These are phyloP conservation scores for Girardia tigrina DNA, from an alignment of 2,888 invertebrate species.

Conservation along the genomic window DNA sequence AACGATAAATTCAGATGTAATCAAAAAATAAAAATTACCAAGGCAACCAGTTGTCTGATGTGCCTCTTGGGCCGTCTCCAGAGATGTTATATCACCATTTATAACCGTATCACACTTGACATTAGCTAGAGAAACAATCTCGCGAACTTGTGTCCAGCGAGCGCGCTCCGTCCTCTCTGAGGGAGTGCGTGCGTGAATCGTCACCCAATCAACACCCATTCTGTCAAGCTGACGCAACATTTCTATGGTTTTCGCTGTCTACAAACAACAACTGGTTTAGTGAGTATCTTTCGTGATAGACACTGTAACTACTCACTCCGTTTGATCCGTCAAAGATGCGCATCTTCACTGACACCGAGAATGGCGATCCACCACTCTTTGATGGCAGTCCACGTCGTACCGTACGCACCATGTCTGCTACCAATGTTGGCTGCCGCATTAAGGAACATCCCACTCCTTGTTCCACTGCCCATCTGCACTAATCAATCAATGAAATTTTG, in stretches of 20 bases:
- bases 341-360: not conserved
- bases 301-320: too few species aligned
- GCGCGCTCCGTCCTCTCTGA: not conserved
- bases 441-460: not conserved
- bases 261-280: too few species aligned
- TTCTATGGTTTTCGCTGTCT: too few species aligned
- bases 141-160: not conserved
- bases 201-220: not conserved
- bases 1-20: too few species aligned
- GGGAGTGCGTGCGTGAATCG: not conserved
- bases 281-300: too few species aligned
- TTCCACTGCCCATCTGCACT: not conserved
- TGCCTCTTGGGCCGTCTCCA: constrained; percentile 61
- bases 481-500: too few species aligned
- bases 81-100: constrained; percentile 54
- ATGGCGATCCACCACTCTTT: not conserved
- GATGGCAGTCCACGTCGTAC: not conserved
- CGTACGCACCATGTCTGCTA: not conserved
- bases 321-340: not conserved
- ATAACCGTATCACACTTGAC: not conserved
- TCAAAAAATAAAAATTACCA: too few species aligned
- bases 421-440: not conserved
- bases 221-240: not conserved
- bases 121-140: not conserved
- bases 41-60: constrained; percentile 58